Evolutionary conservation across 2,113 vertebrate genomes (phyloP).

Genomic region (Sander lucioperca): DNA sequence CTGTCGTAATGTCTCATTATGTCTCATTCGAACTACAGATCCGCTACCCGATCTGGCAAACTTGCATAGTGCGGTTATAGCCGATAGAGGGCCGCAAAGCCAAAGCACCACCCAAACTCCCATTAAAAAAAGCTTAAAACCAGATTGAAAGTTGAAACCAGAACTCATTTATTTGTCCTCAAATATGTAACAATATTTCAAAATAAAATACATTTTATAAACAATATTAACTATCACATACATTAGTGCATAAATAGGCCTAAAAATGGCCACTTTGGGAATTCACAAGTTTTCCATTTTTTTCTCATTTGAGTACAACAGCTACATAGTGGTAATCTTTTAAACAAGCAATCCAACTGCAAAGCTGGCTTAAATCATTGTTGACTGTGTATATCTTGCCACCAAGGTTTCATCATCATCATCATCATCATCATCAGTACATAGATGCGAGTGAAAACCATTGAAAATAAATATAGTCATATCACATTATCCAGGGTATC

Average conservation of each 20-base stretch:
- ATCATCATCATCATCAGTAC: neutral
- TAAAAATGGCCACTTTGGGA: neutral
- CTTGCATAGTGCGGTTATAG: too few relatives aligned
- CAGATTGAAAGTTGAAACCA: too few relatives aligned
- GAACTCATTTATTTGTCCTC: too few relatives aligned
- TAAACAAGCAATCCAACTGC: neutral
- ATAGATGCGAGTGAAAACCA: neutral
- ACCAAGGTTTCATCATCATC: neutral
- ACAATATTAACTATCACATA: constrained; percentile 63
- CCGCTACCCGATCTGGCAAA: too few relatives aligned
- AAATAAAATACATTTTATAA: too few relatives aligned
- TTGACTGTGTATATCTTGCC: neutral
- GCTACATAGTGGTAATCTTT: neutral
- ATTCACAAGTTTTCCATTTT: neutral
- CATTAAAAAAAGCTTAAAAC: too few relatives aligned
- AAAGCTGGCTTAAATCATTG: neutral
- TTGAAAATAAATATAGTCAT: constrained; percentile 1
- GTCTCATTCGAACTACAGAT: too few relatives aligned
- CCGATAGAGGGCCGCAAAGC: too few relatives aligned
- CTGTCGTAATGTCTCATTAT: too few relatives aligned
- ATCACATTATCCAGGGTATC: constrained; percentile 42
- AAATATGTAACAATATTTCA: too few relatives aligned
- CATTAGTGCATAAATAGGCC: neutral
- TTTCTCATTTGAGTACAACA: neutral
- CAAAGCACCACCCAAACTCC: too few relatives aligned